These are phyloP conservation scores for Drosophila fuyamai DNA, from an alignment of 1,140 invertebrate species.

Conservation along the genomic window DNA sequence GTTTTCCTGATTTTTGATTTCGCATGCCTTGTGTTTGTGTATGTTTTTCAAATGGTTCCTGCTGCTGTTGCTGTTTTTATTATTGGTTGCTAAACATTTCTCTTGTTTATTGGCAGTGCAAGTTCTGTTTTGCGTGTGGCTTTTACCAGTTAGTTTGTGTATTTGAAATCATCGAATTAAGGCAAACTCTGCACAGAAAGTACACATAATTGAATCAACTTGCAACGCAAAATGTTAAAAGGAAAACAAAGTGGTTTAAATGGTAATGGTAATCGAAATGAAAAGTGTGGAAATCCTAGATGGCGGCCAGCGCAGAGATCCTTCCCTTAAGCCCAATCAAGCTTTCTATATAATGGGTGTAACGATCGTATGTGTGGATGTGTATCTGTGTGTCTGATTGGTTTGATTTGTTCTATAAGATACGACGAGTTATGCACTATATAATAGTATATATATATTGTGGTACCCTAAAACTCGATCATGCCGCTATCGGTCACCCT, in stretches of 20 bases:
- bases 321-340: constrained; percentile 26
- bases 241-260: constrained; percentile 16
- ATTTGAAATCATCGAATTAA: constrained; percentile 32
- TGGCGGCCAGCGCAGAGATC: constrained; percentile 64
- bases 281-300: constrained; percentile 22
- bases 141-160: not conserved
- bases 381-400: constrained; percentile 27
- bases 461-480: constrained; percentile 63
- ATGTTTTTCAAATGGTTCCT: constrained; percentile 24
- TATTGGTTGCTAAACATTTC: constrained; percentile 40
- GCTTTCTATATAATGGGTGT: constrained; percentile 8
- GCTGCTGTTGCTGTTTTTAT: constrained; percentile 14
- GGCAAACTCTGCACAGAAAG: constrained; percentile 25
- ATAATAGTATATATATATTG: constrained; percentile 68
- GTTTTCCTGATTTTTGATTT: constrained; percentile 43
- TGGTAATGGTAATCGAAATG: constrained; percentile 17
- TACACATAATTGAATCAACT: constrained; percentile 29
- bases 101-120: constrained; percentile 73
- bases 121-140: constrained; percentile 49
- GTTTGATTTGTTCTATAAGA: constrained; percentile 49
- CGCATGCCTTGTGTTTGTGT: constrained; percentile 10
- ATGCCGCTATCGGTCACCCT: constrained; percentile 1
- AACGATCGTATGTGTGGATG: not conserved
- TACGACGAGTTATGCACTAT: constrained; percentile 74
- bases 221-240: constrained; percentile 13